Evolutionary conservation across 1,140 invertebrate species (phyloP).

Genomic region (Copidosoma floridanum): DNA sequence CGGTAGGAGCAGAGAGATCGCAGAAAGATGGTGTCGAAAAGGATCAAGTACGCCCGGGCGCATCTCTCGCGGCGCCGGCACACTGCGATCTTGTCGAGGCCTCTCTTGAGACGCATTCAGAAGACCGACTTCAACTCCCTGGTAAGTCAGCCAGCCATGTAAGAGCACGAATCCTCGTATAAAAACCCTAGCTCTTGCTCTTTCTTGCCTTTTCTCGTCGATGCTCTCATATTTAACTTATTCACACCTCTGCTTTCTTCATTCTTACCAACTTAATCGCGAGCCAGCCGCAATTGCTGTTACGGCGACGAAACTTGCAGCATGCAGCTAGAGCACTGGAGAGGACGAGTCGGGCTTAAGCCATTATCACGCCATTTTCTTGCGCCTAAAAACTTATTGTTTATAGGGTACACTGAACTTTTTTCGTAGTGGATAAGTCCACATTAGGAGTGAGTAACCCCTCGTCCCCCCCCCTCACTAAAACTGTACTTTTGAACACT

Average conservation of each 20-base stretch:
- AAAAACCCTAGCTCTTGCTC: conserved; percentile 1
- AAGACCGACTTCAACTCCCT: conserved; percentile 32
- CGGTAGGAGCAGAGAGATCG: not conserved
- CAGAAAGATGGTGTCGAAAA: conserved; percentile 37
- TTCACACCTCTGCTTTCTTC: too few relatives aligned
- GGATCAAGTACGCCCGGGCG: conserved; percentile 45
- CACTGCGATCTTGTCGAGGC: conserved; percentile 38
- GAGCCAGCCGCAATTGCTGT: conserved; percentile 5
- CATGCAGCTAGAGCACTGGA: too few relatives aligned
- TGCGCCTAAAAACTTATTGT: too few relatives aligned
- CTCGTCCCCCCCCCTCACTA: too few relatives aligned
- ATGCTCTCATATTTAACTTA: not conserved
- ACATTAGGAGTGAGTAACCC: too few relatives aligned
- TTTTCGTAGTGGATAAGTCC: too few relatives aligned
- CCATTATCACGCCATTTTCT: too few relatives aligned
- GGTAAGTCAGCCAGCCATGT: conserved; percentile 32
- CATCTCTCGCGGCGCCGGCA: conserved; percentile 42
- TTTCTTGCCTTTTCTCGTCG: not conserved
- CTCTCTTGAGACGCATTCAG: conserved; percentile 41
- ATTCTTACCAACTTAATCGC: not conserved
- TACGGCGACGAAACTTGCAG: not conserved
- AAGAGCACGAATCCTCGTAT: not conserved
- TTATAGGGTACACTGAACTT: too few relatives aligned
- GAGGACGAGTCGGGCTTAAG: too few relatives aligned
- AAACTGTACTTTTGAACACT: too few relatives aligned